Conservation (phyloP, 2,113 vertebrate genomes). For the Micronycteris hirsuta region DNA sequence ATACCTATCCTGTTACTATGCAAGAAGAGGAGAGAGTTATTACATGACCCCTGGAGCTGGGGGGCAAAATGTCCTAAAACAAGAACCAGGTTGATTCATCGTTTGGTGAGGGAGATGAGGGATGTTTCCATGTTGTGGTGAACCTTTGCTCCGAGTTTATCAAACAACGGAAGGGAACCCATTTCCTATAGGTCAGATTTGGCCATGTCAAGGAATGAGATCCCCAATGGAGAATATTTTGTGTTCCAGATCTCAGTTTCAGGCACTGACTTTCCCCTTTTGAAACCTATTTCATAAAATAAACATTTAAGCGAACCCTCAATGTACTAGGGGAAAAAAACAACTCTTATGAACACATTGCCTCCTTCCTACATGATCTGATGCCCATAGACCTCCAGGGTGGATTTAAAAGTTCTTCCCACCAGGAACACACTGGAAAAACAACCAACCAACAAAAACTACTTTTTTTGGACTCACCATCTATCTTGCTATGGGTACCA, state of each 20-base stretch:
- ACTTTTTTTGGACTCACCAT: not conserved
- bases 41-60: not conserved
- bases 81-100: not conserved
- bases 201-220: not conserved
- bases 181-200: not conserved
- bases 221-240: not conserved
- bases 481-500: not conserved
- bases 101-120: not conserved
- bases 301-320: not conserved
- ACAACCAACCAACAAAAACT: not conserved
- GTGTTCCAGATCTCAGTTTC: not conserved
- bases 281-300: conserved; percentile 11
- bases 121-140: not conserved
- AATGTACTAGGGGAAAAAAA: not conserved
- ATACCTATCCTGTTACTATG: not conserved
- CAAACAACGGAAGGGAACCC: not conserved
- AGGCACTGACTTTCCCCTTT: not conserved
- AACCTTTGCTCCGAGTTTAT: not conserved
- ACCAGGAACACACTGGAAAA: not conserved
- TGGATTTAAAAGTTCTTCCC: not conserved
- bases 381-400: not conserved
- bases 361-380: not conserved
- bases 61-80: not conserved
- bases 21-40: not conserved
- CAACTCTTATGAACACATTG: not conserved